These are phyloP conservation scores for Eurois occulta DNA, from an alignment of 2,888 invertebrate species.

Conservation along the genomic window DNA sequence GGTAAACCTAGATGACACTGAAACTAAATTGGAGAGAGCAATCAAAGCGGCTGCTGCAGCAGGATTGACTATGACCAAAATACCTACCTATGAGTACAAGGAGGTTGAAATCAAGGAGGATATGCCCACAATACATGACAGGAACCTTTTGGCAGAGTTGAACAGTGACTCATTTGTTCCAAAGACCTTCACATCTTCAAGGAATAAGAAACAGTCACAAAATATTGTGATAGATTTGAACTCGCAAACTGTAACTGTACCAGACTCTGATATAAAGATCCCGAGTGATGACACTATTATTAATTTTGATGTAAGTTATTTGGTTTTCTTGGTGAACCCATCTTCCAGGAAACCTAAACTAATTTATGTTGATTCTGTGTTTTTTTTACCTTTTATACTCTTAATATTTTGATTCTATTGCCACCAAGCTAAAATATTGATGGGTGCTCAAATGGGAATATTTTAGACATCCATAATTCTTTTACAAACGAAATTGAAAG, in stretches of 20 bases:
- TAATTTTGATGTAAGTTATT: conserved; percentile 91
- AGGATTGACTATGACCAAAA: conserved; percentile 88
- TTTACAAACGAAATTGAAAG: no score
- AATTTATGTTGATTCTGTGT: not conserved
- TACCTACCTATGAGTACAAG: conserved; percentile 88
- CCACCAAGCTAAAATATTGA: no score
- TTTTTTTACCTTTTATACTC: not conserved
- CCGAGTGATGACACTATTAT: conserved; percentile 91
- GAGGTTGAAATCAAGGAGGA: conserved; percentile 87
- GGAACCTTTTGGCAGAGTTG: conserved; percentile 92
- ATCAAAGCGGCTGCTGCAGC: conserved; percentile 89
- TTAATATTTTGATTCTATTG: no score
- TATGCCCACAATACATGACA: conserved; percentile 89
- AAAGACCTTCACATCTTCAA: conserved; percentile 90
- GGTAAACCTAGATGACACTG: conserved; percentile 83
- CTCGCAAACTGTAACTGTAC: conserved; percentile 93
- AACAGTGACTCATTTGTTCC: conserved; percentile 93
- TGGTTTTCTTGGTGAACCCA: not conserved
- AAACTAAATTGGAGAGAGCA: conserved; percentile 86
- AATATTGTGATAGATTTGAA: conserved; percentile 94
- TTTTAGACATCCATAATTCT: no score
- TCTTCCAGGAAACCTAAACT: not conserved
- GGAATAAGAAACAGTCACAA: conserved; percentile 91
- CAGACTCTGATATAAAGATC: conserved; percentile 88
- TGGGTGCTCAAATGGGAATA: no score